Evolutionary conservation across 2,113 vertebrate genomes (phyloP).

Genomic region (Castor canadensis): DNA sequence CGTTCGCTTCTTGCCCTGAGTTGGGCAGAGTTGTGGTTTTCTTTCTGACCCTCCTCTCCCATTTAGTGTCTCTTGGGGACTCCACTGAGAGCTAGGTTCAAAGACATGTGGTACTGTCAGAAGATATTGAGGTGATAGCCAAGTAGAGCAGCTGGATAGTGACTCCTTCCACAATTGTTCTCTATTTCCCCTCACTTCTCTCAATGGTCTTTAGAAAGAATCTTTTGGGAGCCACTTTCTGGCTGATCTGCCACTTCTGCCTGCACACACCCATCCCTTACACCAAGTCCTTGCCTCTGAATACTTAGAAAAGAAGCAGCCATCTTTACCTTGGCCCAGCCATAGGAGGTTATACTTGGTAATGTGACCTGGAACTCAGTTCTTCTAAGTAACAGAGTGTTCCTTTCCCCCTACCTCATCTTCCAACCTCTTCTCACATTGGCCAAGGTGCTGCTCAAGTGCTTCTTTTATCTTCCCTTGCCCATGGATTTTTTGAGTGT

Average conservation of each 20-base stretch:
- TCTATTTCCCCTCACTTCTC: not conserved
- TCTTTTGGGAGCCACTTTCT: not conserved
- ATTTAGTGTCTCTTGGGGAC: not conserved
- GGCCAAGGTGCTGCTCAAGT: not conserved
- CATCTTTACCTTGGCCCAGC: not conserved
- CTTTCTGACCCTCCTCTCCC: not conserved
- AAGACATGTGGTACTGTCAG: not conserved
- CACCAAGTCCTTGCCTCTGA: not conserved
- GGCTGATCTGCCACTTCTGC: not conserved
- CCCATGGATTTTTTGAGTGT: not conserved
- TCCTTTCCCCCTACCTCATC: not conserved
- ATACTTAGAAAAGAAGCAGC: not conserved
- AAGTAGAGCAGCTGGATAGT: not conserved
- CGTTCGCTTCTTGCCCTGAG: conserved; percentile 32
- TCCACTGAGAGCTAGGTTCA: not conserved
- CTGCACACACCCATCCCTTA: not conserved
- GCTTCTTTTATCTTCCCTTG: not conserved
- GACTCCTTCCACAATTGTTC: not conserved
- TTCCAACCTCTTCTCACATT: not conserved
- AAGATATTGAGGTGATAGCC: not conserved
- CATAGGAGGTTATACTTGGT: not conserved
- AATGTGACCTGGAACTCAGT: not conserved
- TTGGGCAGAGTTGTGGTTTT: conserved; percentile 2
- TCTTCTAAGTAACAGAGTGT: not conserved
- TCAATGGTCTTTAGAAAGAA: not conserved